These are phyloP conservation scores for Opisthograptis luteolata DNA, from an alignment of 2,888 invertebrate species.

Conservation along the genomic window DNA sequence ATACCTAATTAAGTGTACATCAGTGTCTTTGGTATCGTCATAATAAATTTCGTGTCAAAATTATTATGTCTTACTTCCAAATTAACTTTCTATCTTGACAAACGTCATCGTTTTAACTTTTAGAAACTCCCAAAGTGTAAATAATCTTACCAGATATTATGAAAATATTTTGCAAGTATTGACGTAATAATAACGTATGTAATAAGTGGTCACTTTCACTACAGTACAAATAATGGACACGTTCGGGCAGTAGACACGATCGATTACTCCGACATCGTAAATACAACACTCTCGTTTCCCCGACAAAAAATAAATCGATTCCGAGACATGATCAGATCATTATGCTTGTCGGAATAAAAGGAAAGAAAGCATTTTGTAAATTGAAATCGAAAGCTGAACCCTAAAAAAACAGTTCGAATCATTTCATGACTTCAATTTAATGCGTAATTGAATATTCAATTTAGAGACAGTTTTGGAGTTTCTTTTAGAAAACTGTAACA, in stretches of 20 bases:
- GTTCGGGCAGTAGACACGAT: conserved; percentile 7
- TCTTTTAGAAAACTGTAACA: neutral
- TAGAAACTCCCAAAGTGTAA: too few relatives aligned
- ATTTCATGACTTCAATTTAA: conserved; percentile 6
- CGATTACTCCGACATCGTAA: conserved; percentile 2
- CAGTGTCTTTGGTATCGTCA: too few relatives aligned
- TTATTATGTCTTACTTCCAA: neutral
- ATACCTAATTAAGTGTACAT: too few relatives aligned
- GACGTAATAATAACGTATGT: neutral
- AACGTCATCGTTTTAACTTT: neutral
- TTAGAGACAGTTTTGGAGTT: neutral
- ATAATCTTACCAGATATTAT: too few relatives aligned
- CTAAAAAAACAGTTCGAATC: conserved; percentile 5
- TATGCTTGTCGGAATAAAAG: conserved; percentile 22
- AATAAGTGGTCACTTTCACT: conserved; percentile 16
- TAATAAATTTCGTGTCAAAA: too few relatives aligned
- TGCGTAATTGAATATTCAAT: neutral
- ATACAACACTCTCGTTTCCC: conserved; percentile 26
- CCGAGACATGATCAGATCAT: conserved; percentile 17
- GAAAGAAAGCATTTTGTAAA: conserved; percentile 35
- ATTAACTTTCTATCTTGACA: conserved; percentile 4
- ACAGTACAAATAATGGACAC: neutral
- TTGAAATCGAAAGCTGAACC: conserved; percentile 30
- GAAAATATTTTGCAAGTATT: neutral
- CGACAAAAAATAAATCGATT: conserved; percentile 37